Base-by-base conservation (phyloP, 2,888 invertebrate species). In the Papilio gigon region DNA sequence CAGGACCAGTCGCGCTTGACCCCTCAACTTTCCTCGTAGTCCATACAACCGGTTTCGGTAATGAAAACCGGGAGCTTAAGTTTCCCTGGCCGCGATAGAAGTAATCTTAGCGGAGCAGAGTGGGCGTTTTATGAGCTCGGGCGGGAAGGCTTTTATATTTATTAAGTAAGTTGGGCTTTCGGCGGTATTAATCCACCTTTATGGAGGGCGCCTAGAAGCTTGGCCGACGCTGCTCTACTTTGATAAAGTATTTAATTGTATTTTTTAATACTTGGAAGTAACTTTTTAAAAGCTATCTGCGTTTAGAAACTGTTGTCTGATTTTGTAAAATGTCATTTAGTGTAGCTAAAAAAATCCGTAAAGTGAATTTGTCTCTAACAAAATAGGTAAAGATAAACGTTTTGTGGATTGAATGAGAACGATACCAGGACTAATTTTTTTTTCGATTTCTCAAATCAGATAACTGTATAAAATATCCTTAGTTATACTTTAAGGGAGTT, bases 131-230 rank as follows among this genome's bases (percentile, higher is more conserved):
- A 90, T 86, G 90, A 87, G 73, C 84, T 76, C 84, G 87, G 87
- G 89, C 80, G 89, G 88, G 90, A 90, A 91, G 88, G 90, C 92
- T 92, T 92, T 92, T 92, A 92, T 92, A 92, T 92, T 92, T 92
- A 92, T 92, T 92, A 92, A 92, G 91, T 92, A 92, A 92, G 92
- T 92, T 92, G 88, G 90, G 90, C 90, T 91, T 90, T 92, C 80
- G 91, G 90, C 82, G 83, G 85, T 87, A 92, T 91, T 92, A 92
- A 91, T 90, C 91, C 90, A 91, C 90, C 91, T 91, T 91, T 90
- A 90, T 89, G 81, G 84, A 84, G 87, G 88, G 86, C 79, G 81
- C 78, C 84, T 83, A 84, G 87, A 85, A 68, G 86, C 87, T 83
- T 85, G 84, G 83, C 77, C 47, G 70, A 42, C 62, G 65, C 42